Evolutionary conservation across 2,113 vertebrate species (phyloP).

Genomic region (Crypturellus undulatus): DNA sequence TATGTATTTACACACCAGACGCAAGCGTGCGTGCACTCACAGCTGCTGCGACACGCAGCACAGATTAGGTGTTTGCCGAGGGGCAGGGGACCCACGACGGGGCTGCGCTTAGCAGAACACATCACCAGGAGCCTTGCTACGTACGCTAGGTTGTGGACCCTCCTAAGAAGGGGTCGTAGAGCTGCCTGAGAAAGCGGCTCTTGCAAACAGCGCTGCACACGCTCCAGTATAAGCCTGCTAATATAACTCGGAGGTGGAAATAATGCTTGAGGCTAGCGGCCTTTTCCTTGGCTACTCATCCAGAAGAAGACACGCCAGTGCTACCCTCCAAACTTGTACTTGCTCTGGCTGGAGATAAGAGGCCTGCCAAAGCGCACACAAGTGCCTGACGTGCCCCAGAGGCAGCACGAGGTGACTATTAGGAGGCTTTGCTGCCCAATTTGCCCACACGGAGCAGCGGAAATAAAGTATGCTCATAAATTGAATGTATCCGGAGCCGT

Average conservation of each 20-base stretch:
- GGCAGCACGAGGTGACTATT: not conserved
- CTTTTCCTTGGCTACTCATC: not conserved
- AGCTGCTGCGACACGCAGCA: not conserved
- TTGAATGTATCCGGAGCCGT: not conserved
- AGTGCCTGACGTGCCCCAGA: accelerated
- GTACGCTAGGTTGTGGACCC: not conserved
- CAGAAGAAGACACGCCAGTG: not conserved
- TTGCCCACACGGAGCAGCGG: accelerated
- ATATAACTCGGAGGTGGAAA: not conserved
- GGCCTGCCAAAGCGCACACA: not conserved
- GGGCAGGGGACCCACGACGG: not conserved
- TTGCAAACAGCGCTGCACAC: not conserved
- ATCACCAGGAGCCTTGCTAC: not conserved
- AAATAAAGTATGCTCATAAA: not conserved
- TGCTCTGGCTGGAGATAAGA: not conserved
- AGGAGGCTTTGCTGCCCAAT: not conserved
- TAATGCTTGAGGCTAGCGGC: not conserved
- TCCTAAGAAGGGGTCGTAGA: not conserved
- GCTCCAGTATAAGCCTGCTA: accelerated
- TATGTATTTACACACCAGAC: accelerated
- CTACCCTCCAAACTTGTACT: not conserved
- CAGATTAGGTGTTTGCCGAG: not conserved
- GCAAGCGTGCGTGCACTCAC: accelerated
- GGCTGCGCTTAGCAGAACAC: not conserved
- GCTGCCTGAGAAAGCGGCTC: accelerated